Base-by-base conservation (phyloP, 2,113 vertebrate species). In the Varanus komodoensis region DNA sequence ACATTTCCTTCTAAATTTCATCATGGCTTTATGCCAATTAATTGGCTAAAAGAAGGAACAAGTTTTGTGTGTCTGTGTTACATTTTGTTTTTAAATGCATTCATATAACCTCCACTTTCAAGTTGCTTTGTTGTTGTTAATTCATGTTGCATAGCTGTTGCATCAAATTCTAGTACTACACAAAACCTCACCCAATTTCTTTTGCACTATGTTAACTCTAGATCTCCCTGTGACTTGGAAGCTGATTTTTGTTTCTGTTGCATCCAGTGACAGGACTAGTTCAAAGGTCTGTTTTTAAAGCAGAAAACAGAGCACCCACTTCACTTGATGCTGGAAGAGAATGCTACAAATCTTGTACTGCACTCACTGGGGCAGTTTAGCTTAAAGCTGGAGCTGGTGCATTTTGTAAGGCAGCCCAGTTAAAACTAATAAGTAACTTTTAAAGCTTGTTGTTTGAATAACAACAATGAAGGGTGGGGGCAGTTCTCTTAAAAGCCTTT, bases 391-490 rank as follows among this genome's bases (percentile, higher is more conserved):
- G 57, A 29, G 15, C 44, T 79, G 73, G 7, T 87, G 75, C 8
- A 48, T 12, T 38, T 79, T 48, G 14, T 67, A 48, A 64, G 54
- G 73, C 50, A 61, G 19, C n/a, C 9, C n/a, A 75, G 9, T 75
- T 77, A 61, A 27, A 34, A 61, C 85, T 77, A 87, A 61, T 87
- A 87, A 86, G 71, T 75, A 77, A 87, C 85, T 77, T 86, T 71
- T 38, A 75, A 86, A 61, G 27, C n/a, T 38, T 74, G 52, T 57
- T 68, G 34, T 78, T 78, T 68, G 54, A 67, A 87, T 12, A 84
- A 71, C 8, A 78, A 78, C 86, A 79, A 44, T 87, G 32, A 73
- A 74, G 34, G 8, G 27, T 12, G 82, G 21, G 48, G 73, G 34
- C 12, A 86, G 6, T 32, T 17, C 25, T 57, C 17, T 38, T 2